phyloP scores from a whole-genome alignment of 2,888 invertebrate genomes.

The Epinotia ramella region DNA sequence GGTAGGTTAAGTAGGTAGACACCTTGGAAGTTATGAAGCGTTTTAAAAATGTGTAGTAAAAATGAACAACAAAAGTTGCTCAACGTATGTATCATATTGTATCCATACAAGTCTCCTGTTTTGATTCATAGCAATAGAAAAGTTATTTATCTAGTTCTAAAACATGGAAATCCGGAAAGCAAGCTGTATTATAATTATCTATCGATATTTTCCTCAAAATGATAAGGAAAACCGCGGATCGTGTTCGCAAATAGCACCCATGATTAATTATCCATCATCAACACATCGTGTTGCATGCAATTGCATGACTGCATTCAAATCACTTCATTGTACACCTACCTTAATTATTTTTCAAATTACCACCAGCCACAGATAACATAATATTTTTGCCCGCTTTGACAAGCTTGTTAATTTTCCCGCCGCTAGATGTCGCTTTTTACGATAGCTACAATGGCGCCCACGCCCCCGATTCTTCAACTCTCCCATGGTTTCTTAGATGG shows the following conservation, averaged over 20 bases:
- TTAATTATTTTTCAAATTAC: not conserved
- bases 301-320: constrained; percentile 23
- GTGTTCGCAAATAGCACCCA: not conserved
- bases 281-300: constrained; percentile 11
- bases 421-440: constrained; percentile 52
- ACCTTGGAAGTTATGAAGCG: too few relatives aligned
- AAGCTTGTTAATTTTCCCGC: constrained; percentile 52
- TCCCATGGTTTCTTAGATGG: constrained; percentile 60
- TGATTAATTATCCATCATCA: not conserved
- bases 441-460: constrained; percentile 53
- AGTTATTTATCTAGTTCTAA: not conserved
- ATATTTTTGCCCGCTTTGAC: constrained; percentile 45
- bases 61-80: too few relatives aligned
- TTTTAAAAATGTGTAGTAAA: too few relatives aligned
- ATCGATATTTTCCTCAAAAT: constrained; percentile 1
- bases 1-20: too few relatives aligned
- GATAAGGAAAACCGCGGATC: not conserved
- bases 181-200: not conserved
- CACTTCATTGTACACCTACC: not conserved
- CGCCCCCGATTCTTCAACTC: constrained; percentile 62
- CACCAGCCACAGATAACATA: constrained; percentile 1
- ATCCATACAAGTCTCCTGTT: too few relatives aligned
- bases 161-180: not conserved
- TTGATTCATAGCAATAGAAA: too few relatives aligned
- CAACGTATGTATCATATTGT: too few relatives aligned